These are phyloP conservation scores for Odontothrips loti DNA, from an alignment of 2,888 invertebrate genomes.

Conservation along the genomic window DNA sequence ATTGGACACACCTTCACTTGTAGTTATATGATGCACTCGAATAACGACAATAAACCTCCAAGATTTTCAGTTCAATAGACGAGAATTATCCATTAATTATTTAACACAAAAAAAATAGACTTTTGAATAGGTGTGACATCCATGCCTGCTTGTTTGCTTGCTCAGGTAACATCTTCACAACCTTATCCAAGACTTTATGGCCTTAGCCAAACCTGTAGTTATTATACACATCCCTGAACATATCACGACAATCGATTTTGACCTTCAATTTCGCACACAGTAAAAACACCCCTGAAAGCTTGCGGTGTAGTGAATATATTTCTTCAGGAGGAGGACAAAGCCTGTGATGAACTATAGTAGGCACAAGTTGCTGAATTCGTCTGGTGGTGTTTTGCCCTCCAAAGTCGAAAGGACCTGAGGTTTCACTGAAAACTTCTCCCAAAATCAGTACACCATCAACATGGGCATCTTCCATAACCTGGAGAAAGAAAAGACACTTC, in stretches of 20 bases:
- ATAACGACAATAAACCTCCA: too few relatives aligned
- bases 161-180: background rate
- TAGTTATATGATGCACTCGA: too few relatives aligned
- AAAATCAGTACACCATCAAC: constrained; percentile 95
- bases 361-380: constrained; percentile 79
- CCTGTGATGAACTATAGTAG: constrained; percentile 89
- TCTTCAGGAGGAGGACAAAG: constrained; percentile 97
- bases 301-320: constrained; percentile 95
- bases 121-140: too few relatives aligned
- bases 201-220: constrained; percentile 54
- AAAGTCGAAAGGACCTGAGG: constrained; percentile 78
- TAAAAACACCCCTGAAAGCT: constrained; percentile 91
- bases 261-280: constrained; percentile 83
- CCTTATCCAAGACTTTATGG: background rate
- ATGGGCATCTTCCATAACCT: constrained; percentile 90
- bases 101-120: too few relatives aligned
- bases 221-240: constrained; percentile 74
- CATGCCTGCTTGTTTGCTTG: too few relatives aligned
- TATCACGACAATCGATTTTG: constrained; percentile 72
- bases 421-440: constrained; percentile 81
- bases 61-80: too few relatives aligned
- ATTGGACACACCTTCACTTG: too few relatives aligned
- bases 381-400: constrained; percentile 75
- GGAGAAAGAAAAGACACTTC: constrained; percentile 31
- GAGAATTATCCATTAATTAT: too few relatives aligned